Evolutionary conservation across 2,797 vertebrate genomes (phyloP), one percentile per base, ranked within the genome.

Genomic region (Chaetophractus vellerosus): DNA sequence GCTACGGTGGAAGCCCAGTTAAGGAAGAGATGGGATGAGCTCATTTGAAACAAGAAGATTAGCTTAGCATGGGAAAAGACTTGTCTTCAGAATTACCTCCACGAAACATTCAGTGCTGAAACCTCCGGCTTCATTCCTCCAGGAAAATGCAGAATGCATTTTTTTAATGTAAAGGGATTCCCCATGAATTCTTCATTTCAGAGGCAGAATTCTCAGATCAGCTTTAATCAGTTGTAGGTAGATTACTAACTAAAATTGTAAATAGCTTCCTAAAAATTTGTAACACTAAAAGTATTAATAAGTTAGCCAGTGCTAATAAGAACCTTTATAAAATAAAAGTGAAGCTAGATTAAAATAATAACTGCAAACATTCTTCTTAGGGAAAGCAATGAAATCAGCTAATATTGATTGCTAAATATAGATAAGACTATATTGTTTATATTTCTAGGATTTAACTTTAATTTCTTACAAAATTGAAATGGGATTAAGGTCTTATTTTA

Each of bases 311-410:
- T 95, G 95, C 81, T 96, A 97, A 95, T 4, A 97, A 95, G 88
- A 97, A 94, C 79, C 92, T 97, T 96, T 95, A 95, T 96, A 94
- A 96, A 93, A 96, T 97, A 97, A 97, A 55, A 95, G 93, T 96
- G 84, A 96, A 97, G 96, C 74, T 76, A 95, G 96, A 95, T 97
- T 98, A 97, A 98, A 98, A 94, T 71, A 45, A 92, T 97, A 41
- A 72, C 64, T 91, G 79, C 80, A 86, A 96, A 91, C 72, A 24
- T 95, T 97, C 87, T 96, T 97, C 41, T 91, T 66, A 45, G 23
- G 81, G 94, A 90, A 97, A 95, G 59, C 76, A 93, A 26, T 3
- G 28, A 96, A 96, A 91, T 92, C 88, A 84, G 82, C 33, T 83
- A 88, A 89, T 97, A 84, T 55, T 97, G 84, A 97, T 95, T 96